Base-by-base conservation (phyloP, 2,888 invertebrate genomes). In the Eurytoma adleriae region DNA sequence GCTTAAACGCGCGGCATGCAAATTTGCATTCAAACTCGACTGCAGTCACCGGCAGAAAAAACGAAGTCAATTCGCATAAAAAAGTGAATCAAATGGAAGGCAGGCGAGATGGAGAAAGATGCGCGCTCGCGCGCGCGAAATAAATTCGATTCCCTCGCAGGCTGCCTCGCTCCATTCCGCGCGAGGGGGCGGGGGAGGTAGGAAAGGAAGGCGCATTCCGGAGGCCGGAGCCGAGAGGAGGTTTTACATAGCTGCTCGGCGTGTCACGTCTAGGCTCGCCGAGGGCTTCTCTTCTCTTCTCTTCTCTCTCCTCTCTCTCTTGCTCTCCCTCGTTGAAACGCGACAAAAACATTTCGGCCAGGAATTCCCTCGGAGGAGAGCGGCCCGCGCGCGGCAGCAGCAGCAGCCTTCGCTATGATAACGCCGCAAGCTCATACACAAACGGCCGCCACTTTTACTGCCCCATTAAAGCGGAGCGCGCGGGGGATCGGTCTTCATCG, bases 231-330 rank as follows among this genome's bases (percentile, higher is more conserved):
- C 24, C 24, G 24, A 1, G 24, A 24, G 27, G 50, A 52, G 68
- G 56, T 52, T 68, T 68, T 56, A 68, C 68, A 54, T 68, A 67
- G 68, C 68, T 54, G 68, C 54, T 68, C 54, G 54, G 68, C 68
- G 68, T 54, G 68, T 68, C 68, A 68, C 18, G 69, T 57, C 57
- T 48, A 13, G 40, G 24, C 64, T 48, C 64, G 40, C 13, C 64
- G 40, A 12, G 18, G 64, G n/a, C 48, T 40, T 14, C 24, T 20
- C 27, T 30, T 30, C 62, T 30, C 30, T 62, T 30, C 14, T 27
- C 62, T 24, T 61, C 61, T 18, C 5, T 48, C 50, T 16, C 24
- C 52, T 67, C n/a, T 40, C 50, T 4, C 4, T 24, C 67, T n/a
- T 2, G 1, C 52, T 24, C 24, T n/a, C 27, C 24, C 30, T 14